A percentile compares a stretch with the other conserved stretches of the same genome.
Evolutionary conservation across 2,797 vertebrate genomes (phyloP).

Genomic region (Australoheros facetus): DNA sequence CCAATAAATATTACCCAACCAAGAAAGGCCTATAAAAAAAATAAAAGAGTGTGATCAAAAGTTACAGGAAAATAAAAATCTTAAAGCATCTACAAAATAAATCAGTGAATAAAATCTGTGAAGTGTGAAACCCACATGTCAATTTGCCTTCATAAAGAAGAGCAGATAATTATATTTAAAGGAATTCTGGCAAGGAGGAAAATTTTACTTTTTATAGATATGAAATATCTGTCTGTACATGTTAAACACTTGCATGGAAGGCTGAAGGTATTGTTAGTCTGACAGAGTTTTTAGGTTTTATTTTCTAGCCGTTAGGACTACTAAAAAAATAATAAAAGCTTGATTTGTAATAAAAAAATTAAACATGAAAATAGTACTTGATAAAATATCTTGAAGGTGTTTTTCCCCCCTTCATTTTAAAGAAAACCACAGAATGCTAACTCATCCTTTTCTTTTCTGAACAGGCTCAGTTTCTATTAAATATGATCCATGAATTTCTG

Average conservation of each 20-base stretch:
- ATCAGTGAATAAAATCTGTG: neutral
- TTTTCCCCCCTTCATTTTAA: neutral
- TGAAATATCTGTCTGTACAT: neutral
- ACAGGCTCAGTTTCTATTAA: slow-evolving; percentile 83
- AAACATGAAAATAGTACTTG: too few relatives aligned
- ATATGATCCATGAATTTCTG: slow-evolving; percentile 63
- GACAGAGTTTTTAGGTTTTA: neutral
- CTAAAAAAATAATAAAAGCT: too few relatives aligned
- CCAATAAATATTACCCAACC: neutral
- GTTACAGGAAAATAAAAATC: neutral
- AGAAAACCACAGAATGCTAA: neutral
- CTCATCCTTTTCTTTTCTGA: slow-evolving; percentile 16
- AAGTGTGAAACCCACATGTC: neutral
- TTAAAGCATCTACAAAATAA: neutral
- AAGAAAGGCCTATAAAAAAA: neutral
- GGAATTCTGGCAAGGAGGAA: neutral
- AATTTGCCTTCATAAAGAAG: neutral
- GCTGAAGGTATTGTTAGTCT: neutral
- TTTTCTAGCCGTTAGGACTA: neutral
- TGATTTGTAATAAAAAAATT: neutral
- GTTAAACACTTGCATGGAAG: neutral
- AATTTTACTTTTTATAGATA: neutral
- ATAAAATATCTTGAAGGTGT: neutral
- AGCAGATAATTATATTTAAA: neutral
- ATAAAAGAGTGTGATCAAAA: too few relatives aligned